Conservation (phyloP, 2,797 vertebrate genomes). For the Pseudochaenichthys georgianus region DNA sequence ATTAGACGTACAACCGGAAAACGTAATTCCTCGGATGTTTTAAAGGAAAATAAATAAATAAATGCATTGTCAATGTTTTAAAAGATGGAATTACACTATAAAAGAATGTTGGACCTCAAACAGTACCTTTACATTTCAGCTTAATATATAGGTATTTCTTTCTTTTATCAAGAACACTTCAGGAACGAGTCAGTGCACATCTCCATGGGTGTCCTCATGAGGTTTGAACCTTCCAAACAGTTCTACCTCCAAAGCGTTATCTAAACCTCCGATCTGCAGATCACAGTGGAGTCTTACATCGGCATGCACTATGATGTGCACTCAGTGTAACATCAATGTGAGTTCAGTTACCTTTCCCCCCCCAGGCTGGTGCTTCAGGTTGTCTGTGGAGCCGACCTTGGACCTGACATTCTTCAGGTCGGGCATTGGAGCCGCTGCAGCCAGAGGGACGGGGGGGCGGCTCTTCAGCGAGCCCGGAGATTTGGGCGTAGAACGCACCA, state of each 20-base stretch:
- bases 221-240: not conserved
- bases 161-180: not conserved
- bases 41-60: too few species aligned
- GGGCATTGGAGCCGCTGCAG: constrained; percentile 83
- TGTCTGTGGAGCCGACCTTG: constrained; percentile 96
- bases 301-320: not conserved
- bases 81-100: not conserved
- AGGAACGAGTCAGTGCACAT: not conserved
- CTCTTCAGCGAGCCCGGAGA: constrained; percentile 93
- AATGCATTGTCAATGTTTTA: too few species aligned
- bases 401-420: constrained; percentile 93
- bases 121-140: not conserved
- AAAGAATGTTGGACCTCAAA: not conserved
- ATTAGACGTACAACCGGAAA: too few species aligned
- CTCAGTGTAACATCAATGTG: not conserved
- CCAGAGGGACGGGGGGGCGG: constrained; percentile 86
- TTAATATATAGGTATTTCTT: not conserved
- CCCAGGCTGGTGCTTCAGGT: constrained; percentile 96
- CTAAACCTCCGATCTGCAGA: constrained; percentile 12
- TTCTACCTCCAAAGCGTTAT: constrained; percentile 17
- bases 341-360: constrained; percentile 90
- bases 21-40: too few species aligned
- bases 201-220: not conserved
- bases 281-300: not conserved
- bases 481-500: constrained; percentile 95